Percentiles rank a stretch among this genome's conserved stretches.
phyloP scores from a whole-genome alignment of 1,140 invertebrate species.

The Drosophila trapezifrons region DNA sequence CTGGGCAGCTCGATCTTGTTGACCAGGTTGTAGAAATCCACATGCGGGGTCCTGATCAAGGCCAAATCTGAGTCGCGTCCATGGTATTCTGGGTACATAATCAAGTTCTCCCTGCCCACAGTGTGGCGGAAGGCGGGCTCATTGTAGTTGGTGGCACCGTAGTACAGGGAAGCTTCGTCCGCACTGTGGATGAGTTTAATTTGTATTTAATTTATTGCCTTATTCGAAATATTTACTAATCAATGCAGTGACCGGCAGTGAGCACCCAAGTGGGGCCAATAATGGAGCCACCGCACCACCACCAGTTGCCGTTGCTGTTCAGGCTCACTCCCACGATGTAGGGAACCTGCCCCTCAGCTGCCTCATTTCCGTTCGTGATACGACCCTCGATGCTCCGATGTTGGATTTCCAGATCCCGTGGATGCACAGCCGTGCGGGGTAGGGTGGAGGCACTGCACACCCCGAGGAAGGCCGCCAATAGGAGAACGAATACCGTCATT shows the following conservation, averaged over 20 bases:
- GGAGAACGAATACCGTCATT: slow-evolving; percentile 15
- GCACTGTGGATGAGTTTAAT: slow-evolving; percentile 1
- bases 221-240: not conserved
- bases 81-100: slow-evolving; percentile 34
- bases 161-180: slow-evolving; percentile 60
- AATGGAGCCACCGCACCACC: slow-evolving; percentile 87
- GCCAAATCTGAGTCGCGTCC: slow-evolving; percentile 40
- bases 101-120: slow-evolving; percentile 40
- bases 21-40: slow-evolving; percentile 56
- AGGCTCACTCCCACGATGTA: slow-evolving; percentile 85
- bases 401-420: slow-evolving; percentile 18
- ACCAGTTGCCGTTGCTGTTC: slow-evolving; percentile 56
- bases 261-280: slow-evolving; percentile 85
- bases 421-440: slow-evolving; percentile 18
- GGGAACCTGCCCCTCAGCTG: slow-evolving; percentile 84
- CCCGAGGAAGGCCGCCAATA: slow-evolving; percentile 10
- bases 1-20: slow-evolving; percentile 61
- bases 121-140: slow-evolving; percentile 44
- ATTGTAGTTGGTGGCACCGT: slow-evolving; percentile 63
- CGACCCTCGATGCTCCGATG: slow-evolving; percentile 54
- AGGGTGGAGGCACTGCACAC: slow-evolving; percentile 18
- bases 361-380: slow-evolving; percentile 74
- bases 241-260: slow-evolving; percentile 86
- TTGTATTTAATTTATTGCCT: not conserved
- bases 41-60: slow-evolving; percentile 49